Base-by-base conservation (phyloP, 2,888 invertebrate species). In the Sclerodermus sp. region DNA sequence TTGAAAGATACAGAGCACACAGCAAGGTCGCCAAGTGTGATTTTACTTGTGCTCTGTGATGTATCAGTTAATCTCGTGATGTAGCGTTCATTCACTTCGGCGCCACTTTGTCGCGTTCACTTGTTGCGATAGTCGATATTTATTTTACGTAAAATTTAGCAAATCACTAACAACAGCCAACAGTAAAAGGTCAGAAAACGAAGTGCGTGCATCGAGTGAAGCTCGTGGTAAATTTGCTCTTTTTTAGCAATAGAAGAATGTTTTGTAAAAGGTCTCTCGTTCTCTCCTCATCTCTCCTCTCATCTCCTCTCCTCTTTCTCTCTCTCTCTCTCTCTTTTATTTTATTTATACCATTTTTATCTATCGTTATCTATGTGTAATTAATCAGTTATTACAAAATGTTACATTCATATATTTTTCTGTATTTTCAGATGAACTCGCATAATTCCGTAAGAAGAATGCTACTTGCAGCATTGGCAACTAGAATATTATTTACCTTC, bases 401-500 rank as follows among this genome's bases (percentile, higher is more conserved):
- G n/a, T n/a, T n/a, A n/a, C n/a, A n/a, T n/a, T n/a, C n/a, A n/a
- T n/a, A 23, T 23, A 12, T 34, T 34, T 34, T 12, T 4, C 10
- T 34, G 4, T 12, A 13, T n/a, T 34, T 34, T 12, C 12, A 34
- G 34, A 34, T 34, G 34, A 34, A 34, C 34, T n/a, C 34, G 6
- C 13, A 3, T 12, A 34, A 12, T 13, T 34, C 34, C 4, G 10
- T 34, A 12, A 12, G 12, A 34, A 34, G 12, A 12, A 8, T 34
- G 13, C 4, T 34, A 34, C 12, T 34, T 5, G 23, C 23, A 23
- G 8, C 8, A 23, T 23, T 23, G 50, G 66, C 62, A 41, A 67
- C 67, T 23, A 62, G 68, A 46, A 61, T 65, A 47, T 53, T 75
- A 47, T 67, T 76, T 42, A 64, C 55, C 50, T 53, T 71, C 48